These are phyloP conservation scores for Zenarchopterus dispar DNA, from an alignment of 2,797 vertebrate genomes.

Conservation along the genomic window DNA sequence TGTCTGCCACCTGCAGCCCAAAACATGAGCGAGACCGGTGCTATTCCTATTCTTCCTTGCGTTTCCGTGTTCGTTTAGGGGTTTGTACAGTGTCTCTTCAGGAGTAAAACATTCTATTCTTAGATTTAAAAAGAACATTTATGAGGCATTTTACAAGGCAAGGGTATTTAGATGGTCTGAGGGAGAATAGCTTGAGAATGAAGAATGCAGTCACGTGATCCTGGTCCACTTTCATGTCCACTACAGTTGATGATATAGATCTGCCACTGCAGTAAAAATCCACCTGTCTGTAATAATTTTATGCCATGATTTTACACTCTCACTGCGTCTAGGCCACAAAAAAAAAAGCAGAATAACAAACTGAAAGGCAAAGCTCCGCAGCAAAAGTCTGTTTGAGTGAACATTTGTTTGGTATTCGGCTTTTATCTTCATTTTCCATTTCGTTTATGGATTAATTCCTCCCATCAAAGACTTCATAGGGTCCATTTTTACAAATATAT, in stretches of 20 bases:
- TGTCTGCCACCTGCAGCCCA: slow-evolving; percentile 59
- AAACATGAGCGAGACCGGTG: slow-evolving; percentile 33
- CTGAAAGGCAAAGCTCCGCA: slow-evolving; percentile 66
- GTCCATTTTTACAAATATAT: slow-evolving; percentile 21
- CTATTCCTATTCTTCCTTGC: slow-evolving; percentile 12
- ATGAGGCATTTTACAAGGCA: too few species aligned
- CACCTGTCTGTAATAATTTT: slow-evolving; percentile 21
- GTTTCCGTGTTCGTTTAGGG: slow-evolving; percentile 14
- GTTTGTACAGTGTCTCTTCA: slow-evolving; percentile 13
- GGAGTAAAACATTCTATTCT: slow-evolving; percentile 10
- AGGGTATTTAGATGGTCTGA: slow-evolving; percentile 12
- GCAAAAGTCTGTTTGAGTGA: slow-evolving; percentile 33
- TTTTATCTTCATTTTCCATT: slow-evolving; percentile 32
- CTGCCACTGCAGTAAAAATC: slow-evolving; percentile 18
- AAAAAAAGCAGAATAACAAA: slow-evolving; percentile 51
- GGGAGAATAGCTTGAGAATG: slow-evolving; percentile 1
- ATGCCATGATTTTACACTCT: slow-evolving; percentile 48
- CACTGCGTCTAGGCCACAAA: slow-evolving; percentile 27
- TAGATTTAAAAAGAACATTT: slow-evolving; percentile 20
- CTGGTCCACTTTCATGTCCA: slow-evolving; percentile 23
- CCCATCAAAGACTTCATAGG: slow-evolving; percentile 35
- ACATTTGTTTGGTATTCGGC: slow-evolving; percentile 43
- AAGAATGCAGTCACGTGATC: slow-evolving; percentile 10
- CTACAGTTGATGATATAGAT: slow-evolving; percentile 11
- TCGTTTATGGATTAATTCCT: slow-evolving; percentile 41